phyloP scores from a whole-genome alignment of 2,888 invertebrate genomes.

The Spicauda simplicius region DNA sequence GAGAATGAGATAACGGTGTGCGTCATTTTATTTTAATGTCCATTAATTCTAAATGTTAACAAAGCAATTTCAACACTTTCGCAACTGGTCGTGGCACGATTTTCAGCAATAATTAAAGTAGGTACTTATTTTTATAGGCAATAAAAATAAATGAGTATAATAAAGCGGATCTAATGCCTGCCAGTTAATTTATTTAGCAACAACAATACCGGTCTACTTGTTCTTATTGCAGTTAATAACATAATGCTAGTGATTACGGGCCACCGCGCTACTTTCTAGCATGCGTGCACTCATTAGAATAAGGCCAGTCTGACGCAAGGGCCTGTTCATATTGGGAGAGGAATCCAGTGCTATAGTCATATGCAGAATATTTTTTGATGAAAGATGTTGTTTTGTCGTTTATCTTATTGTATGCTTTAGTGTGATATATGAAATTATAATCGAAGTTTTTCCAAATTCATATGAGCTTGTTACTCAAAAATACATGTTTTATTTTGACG shows the following conservation, averaged over 20 bases:
- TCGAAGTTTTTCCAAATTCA: too few species aligned
- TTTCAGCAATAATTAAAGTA: conserved; percentile 21
- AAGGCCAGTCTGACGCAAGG: conserved; percentile 2
- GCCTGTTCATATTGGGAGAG: background rate
- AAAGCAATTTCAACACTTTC: conserved; percentile 5
- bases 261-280: conserved; percentile 7
- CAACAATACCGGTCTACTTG: conserved; percentile 16
- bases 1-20: too few species aligned
- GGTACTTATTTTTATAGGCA: conserved; percentile 26
- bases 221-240: conserved; percentile 18
- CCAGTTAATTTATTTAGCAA: conserved; percentile 12
- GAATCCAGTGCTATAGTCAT: too few species aligned
- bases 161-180: conserved; percentile 23
- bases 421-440: too few species aligned
- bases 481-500: too few species aligned
- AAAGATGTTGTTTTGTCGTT: too few species aligned
- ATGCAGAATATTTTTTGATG: too few species aligned
- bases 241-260: conserved; percentile 18
- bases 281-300: conserved; percentile 14
- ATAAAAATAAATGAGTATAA: conserved; percentile 31
- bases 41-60: background rate
- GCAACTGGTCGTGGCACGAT: conserved; percentile 13
- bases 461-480: too few species aligned
- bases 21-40: background rate
- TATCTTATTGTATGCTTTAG: too few species aligned